Base-by-base conservation (phyloP, 2,797 vertebrate genomes). In the Gymnopithys bicolor region DNA sequence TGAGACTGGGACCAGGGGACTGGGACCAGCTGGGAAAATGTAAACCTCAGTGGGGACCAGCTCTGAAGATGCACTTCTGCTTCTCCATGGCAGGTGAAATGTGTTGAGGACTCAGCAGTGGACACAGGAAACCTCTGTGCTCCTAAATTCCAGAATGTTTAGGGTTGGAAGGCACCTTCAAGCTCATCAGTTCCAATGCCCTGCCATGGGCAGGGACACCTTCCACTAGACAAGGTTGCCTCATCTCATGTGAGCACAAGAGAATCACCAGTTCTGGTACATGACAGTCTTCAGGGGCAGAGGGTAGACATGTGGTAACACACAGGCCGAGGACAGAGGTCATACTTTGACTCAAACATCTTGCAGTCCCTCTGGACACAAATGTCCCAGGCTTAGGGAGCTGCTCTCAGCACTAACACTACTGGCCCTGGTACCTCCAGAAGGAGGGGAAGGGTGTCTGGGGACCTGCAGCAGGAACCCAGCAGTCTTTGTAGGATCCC, bases 111-210 rank as follows among this genome's bases (percentile, higher is more conserved):
- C 27, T 51, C 46, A 46, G 5, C 78, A 62, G 58, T 6, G 13
- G 43, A 7, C 64, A 59, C 10, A 9, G 19, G 21, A 32, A 46
- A 33, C 0, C 0, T 5, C 28, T n/a, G 18, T 10, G 1, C 35
- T 58, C 67, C 62, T 83, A 27, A 24, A 46, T 33, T 16, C 56
- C 51, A 64, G 52, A 52, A 33, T 23, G 33, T 30, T 35, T 23
- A 23, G 24, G 18, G 21, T 41, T 41, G 52, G 46, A 77, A 66
- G 10, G 66, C 10, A 71, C 15, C 45, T 83, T 52, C 64, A 45
- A 89, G 33, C 12, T 32, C 39, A 66, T 46, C 30, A 19, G 13
- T 70, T 46, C 37, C 32, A 63, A 17, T 11, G 22, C 22, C 7
- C 23, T 76, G 56, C 16, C 35, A 37, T 10, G 11, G 35, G 17